Evolutionary conservation across 2,113 vertebrate species (phyloP).

Genomic region (Cephalopterus ornatus): DNA sequence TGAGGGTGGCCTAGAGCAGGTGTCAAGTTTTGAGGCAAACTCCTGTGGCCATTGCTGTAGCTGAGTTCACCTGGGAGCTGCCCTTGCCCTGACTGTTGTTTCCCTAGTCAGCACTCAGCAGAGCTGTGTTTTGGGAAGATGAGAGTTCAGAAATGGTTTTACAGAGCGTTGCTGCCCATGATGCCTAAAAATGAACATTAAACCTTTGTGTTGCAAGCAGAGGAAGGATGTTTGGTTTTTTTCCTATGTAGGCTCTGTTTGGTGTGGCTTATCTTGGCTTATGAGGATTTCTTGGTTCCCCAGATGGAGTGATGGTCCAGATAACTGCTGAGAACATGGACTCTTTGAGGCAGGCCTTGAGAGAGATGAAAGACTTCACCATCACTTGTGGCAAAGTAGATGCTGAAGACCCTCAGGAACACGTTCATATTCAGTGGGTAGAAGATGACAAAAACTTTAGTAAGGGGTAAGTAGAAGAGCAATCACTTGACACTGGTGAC

Average conservation of each 20-base stretch:
- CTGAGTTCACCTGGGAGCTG: neutral
- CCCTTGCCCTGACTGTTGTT: neutral
- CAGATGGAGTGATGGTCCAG: constrained; percentile 98
- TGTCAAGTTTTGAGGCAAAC: neutral
- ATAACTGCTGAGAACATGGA: constrained; percentile 98
- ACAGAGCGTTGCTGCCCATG: accelerated
- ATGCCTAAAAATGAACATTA: neutral
- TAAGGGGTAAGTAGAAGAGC: constrained; percentile 83
- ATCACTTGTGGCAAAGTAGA: constrained; percentile 91
- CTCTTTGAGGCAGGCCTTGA: constrained; percentile 88
- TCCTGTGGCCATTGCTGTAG: accelerated
- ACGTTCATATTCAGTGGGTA: constrained; percentile 92
- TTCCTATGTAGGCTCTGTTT: neutral
- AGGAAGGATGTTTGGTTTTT: neutral
- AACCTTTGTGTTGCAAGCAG: neutral
- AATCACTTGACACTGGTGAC: neutral
- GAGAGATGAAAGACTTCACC: constrained; percentile 98
- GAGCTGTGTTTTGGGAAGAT: accelerated
- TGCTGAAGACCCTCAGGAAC: constrained; percentile 92
- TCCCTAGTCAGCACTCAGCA: neutral
- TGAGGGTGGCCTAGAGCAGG: neutral
- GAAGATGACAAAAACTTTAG: constrained; percentile 94
- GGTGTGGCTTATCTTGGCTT: neutral
- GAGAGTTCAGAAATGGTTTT: neutral
- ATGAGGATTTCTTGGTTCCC: constrained; percentile 19